phyloP scores from a whole-genome alignment of 2,888 invertebrate species.

The Cosmopolites sordidus region DNA sequence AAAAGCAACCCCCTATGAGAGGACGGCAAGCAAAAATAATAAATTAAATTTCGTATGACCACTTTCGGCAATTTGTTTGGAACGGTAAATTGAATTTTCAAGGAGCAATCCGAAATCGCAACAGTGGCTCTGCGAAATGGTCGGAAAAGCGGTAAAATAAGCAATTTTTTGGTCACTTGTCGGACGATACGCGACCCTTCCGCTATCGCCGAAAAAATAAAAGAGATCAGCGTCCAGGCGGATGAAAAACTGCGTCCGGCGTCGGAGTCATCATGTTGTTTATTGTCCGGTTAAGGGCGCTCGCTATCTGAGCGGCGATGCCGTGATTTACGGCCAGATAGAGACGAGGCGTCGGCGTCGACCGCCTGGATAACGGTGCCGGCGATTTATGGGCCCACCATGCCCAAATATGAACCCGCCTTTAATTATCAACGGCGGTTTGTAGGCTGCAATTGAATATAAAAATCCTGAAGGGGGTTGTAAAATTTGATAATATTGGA shows the following conservation, averaged over 20 bases:
- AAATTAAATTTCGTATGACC: too few species aligned
- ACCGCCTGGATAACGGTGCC: conserved; percentile 20
- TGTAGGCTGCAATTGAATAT: conserved; percentile 14
- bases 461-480: conserved; percentile 12
- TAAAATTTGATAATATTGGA: conserved; percentile 3
- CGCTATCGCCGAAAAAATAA: too few species aligned
- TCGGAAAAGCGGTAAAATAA: too few species aligned
- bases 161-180: too few species aligned
- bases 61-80: too few species aligned
- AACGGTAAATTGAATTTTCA: too few species aligned
- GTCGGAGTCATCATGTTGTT: conserved; percentile 43
- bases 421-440: conserved; percentile 41
- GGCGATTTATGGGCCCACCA: conserved; percentile 35
- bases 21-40: too few species aligned
- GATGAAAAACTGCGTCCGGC: conserved; percentile 45
- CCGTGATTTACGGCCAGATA: conserved; percentile 46
- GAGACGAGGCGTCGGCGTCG: conserved; percentile 35
- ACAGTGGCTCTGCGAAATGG: too few species aligned
- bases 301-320: conserved; percentile 45
- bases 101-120: too few species aligned
- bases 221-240: too few species aligned
- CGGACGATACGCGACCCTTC: too few species aligned
- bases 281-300: conserved; percentile 45
- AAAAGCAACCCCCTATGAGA: too few species aligned
- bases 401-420: conserved; percentile 39